Base-by-base conservation (phyloP, 2,113 vertebrate genomes). In the Dasyurus viverrinus region DNA sequence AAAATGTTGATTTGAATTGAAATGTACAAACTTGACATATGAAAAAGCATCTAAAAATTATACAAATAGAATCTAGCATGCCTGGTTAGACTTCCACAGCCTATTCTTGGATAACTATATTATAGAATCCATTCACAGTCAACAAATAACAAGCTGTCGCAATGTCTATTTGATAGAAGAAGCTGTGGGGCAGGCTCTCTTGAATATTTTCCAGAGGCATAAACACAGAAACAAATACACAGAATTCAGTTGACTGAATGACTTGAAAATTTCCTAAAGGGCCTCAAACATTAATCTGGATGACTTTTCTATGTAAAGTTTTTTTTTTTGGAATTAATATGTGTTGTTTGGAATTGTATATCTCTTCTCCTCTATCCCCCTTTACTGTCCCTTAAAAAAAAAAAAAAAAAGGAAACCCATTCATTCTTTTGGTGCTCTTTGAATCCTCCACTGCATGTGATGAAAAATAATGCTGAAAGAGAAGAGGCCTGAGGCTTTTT, bases 1-100 rank as follows among this genome's bases (percentile, higher is more conserved):
- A 76, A 76, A 76, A 76, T 76, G 60, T 76, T 76, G 60, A 76
- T 76, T 76, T 76, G 60, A 76, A 76, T 76, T 76, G 60, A 76
- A 76, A 76, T 76, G 60, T 76, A 76, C 60, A 76, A 76, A 76
- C 60, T 76, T 76, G 60, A 76, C 60, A n/a, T 76, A n/a, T 76
- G 60, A 76, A 76, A 76, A 76, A n/a, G 60, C 60, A 76, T 76
- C 60, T 76, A n/a, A 76, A 60, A 76, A 76, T 76, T 76, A 76
- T n/a, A 76, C 60, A 76, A 76, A 76, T 76, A 76, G 60, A 76
- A 76, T 76, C 60, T 76, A 76, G 30, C 60, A 76, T n/a, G 30
- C 60, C 60, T 76, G 60, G 60, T 76, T 76, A 76, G 60, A 76
- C 60, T 36, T 76, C 14, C 60, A 76, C 60, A 76, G 30, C 36